Base-by-base conservation (phyloP, 2,113 vertebrate species). In the Potamarius usumacintae region DNA sequence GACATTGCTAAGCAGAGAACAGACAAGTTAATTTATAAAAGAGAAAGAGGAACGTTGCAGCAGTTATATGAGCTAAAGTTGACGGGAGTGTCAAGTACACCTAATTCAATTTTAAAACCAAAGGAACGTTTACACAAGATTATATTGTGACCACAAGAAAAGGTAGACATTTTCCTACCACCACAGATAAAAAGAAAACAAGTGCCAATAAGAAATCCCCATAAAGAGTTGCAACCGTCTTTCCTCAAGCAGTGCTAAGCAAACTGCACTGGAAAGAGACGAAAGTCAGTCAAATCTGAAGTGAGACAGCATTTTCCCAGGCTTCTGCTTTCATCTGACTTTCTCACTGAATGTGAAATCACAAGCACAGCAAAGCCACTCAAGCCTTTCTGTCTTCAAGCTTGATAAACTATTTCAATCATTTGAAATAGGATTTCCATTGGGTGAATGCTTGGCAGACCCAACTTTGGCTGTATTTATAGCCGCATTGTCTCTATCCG, bases 11-110 rank as follows among this genome's bases (percentile, higher is more conserved):
- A 60, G 14, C 55, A 12, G 11, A 58, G 58, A 30, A 57, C 7
- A 53, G 58, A 76, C 78, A 63, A 25, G 7, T n/a, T 15, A 25
- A 25, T 10, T 48, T 25, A 85, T 57, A 82, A 67, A 71, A 48
- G 25, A 57, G 71, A 80, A 52, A 79, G 71, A 83, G 42, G 80
- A 71, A 84, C 20, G 55, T 27, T 69, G 60, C 34, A 78, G 86
- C 10, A n/a, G 74, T 81, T 14, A 57, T 25, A n/a, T 58, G 22
- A 14, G 77, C 22, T 74, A 27, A 82, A 85, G 88, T 30, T 86
- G 25, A 84, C 2, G 53, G 74, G 82, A 42, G 42, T 62, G 9
- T 25, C 42, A 42, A 82, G 63, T 65, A 50, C 20, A 22, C 9
- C 30, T 50, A 18, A 53, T 67, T 10, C 7, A 15, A 10, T 79